A percentile compares a stretch with the other conserved stretches of the same genome.
Evolutionary conservation across 37 sponge, comb jelly and placozoan species (phyloP).

Genomic region (Cladorhizidae sp.): DNA sequence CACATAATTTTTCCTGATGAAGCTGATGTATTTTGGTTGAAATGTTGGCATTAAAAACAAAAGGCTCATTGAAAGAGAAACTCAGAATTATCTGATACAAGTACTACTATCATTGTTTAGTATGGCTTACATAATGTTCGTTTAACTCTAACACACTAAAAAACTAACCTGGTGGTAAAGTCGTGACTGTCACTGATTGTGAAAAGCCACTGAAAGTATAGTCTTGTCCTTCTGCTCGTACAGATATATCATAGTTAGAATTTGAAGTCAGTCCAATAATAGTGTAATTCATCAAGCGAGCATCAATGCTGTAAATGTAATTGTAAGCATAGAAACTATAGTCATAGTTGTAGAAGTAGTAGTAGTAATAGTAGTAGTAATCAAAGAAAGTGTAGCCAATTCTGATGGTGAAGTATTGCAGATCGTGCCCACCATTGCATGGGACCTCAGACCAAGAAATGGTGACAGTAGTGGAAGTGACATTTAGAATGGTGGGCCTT

Average conservation of each 20-base stretch:
- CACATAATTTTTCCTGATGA: too few relatives aligned
- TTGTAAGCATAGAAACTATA: too few relatives aligned
- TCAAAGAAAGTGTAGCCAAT: too few relatives aligned
- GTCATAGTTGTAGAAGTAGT: neutral
- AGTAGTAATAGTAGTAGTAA: neutral
- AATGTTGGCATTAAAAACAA: too few relatives aligned
- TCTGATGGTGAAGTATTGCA: slow-evolving; percentile 6
- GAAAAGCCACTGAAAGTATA: slow-evolving; percentile 13
- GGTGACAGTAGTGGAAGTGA: slow-evolving; percentile 3
- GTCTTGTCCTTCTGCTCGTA: slow-evolving; percentile 13
- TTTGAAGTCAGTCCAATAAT: neutral
- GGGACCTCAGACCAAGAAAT: slow-evolving; percentile 7
- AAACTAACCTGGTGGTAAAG: slow-evolving; percentile 7
- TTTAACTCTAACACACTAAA: too few relatives aligned
- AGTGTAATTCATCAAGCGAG: too few relatives aligned
- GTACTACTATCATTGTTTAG: too few relatives aligned
- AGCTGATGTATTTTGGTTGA: too few relatives aligned
- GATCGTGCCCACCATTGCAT: slow-evolving; percentile 30
- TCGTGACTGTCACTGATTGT: neutral
- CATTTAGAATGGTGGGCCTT: neutral
- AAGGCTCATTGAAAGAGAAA: too few relatives aligned
- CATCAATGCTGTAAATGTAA: slow-evolving; percentile 20
- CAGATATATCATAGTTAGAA: slow-evolving; percentile 16
- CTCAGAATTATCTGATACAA: too few relatives aligned
- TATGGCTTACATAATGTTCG: too few relatives aligned